These are phyloP conservation scores for Cuculus canorus DNA, from an alignment of 2,797 vertebrate genomes.

Conservation along the genomic window DNA sequence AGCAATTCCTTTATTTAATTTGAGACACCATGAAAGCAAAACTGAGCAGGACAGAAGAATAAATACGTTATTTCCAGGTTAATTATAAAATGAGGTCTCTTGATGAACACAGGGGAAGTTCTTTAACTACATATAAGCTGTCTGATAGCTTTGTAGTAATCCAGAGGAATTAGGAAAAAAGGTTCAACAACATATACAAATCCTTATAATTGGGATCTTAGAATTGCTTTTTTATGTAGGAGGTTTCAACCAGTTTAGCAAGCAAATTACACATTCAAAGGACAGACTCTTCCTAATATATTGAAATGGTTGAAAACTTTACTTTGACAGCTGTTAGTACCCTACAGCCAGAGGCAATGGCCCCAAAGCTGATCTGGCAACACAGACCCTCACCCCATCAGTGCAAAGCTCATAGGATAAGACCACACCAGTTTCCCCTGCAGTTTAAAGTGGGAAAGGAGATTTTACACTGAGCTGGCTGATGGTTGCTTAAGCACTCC, in stretches of 20 bases:
- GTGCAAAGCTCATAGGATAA: not conserved
- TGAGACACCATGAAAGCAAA: not conserved
- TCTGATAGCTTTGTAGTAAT: not conserved
- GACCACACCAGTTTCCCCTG: not conserved
- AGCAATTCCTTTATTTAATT: not conserved
- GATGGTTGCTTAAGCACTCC: not conserved
- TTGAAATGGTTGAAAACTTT: not conserved
- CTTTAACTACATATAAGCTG: not conserved
- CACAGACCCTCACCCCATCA: not conserved
- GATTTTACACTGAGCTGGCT: not conserved
- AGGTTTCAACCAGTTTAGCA: constrained; percentile 8
- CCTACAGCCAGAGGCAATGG: not conserved
- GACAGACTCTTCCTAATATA: not conserved
- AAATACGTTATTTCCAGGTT: not conserved
- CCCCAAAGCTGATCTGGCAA: not conserved
- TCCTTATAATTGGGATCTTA: not conserved
- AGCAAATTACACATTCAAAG: not conserved
- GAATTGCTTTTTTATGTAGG: not conserved
- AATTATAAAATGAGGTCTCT: not conserved
- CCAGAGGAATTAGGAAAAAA: not conserved
- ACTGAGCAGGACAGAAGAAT: not conserved
- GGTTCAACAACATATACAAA: not conserved
- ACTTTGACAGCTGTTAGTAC: not conserved
- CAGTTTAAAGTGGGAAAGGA: not conserved
- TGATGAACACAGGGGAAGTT: not conserved